Base-by-base conservation (phyloP, 2,797 vertebrate species). In the Botia kubotai region DNA sequence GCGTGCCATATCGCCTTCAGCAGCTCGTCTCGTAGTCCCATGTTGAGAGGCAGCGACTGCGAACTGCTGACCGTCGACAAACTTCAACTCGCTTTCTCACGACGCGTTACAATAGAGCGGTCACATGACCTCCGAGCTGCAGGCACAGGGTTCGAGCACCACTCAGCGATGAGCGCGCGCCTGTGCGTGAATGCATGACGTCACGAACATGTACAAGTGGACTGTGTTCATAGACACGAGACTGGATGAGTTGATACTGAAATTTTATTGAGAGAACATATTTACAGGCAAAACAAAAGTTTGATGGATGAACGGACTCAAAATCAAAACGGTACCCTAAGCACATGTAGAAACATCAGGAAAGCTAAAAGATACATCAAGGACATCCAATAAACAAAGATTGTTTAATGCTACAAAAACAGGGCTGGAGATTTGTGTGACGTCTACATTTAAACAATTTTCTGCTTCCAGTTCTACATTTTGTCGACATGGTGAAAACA, bases 1-100 rank as follows among this genome's bases (percentile, higher is more conserved):
- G 98, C 97, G 84, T 98, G 97, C 98, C 98, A 99, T 83, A 99
- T 99, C 21, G 96, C 91, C 90, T 97, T 98, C 0, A 99, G 86
- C 72, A 99, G 93, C 55, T 98, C 96, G 78, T 97, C 97, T 85
- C 95, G 94, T 75, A 95, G 87, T 14, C 90, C 86, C 95, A 95
- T 95, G 0, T 69, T 86, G 36, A 77, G 26, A 13, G 3, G 39
- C 43, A 43, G 11, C 52, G 46, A 43, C 55, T 11, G 46, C 10
- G 12, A 6, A 23, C 60, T 62, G 70, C 16, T 33, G 75, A 52
- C 14, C 65, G 33, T 53, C 50, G 63, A 48, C 62, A 70, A 12
- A 19, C 62, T 67, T 58, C 21, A 58, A 60, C 70, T 29, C 19
- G 33, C 62, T 65, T 67, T 73, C 39, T 76, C 13, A 39, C 50